Evolutionary conservation across 2,888 invertebrate species (phyloP), one percentile per base, ranked within the genome.

Genomic region (Salticus scenicus): DNA sequence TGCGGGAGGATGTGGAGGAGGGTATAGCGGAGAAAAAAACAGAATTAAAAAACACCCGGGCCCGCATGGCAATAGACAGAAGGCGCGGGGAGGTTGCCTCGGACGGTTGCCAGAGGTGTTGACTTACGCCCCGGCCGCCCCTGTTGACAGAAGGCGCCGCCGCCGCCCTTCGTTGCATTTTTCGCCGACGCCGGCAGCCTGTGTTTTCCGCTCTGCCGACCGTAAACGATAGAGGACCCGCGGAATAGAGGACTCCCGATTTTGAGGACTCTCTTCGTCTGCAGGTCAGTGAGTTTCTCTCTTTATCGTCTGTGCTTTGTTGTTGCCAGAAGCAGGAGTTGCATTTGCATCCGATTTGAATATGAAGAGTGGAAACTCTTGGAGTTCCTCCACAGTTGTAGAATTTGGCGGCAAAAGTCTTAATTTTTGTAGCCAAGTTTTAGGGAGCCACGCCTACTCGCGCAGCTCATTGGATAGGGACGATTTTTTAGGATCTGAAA

Each of bases 51-150:
- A 79, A 77, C 69, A 74, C 47, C 74, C 42, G 73, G 64, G 74
- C 78, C 84, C 84, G 84, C 84, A 79, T 85, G 84, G 84, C 42
- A 64, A 76, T 77, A 67, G 76, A 72, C 42, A 75, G 73, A 81
- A 37, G 69, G 73, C 74, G 82, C 28, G 75, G 70, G 41, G 33
- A 51, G 37, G 42, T 47, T 41, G 81, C 74, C 33, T 57, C 81
- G 80, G 74, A 67, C 64, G 67, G 76, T 42, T 80, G 33, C 57
- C 57, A 57, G 42, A 84, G 83, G 83, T 84, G 83, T 84, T 84
- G 83, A 84, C 83, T 84, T 83, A 71, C 70, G 51, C 70, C 79
- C 37, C 70, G 28, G 42, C 70, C 41, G 41, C 70, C 70, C 70
- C 73, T 85, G 84, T 85, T 85, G 84, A 85, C 84, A 79, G 66